A percentile compares a stretch with the other conserved stretches of the same genome.
These are phyloP conservation scores for Ophion costatus DNA, from an alignment of 2,888 invertebrate genomes.

Conservation along the genomic window DNA sequence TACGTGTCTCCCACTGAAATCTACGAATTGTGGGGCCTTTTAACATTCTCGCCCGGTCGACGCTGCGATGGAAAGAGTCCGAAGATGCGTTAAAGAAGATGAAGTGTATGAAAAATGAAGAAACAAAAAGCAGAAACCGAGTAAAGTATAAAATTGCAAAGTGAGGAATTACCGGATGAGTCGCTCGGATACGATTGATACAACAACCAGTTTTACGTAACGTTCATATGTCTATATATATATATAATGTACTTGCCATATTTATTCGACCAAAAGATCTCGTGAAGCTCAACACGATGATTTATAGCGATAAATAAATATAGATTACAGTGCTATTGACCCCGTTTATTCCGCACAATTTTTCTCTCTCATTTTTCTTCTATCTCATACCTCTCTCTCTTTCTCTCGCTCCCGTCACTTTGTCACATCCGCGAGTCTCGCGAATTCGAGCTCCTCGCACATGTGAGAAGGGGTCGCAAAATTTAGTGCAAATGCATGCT, in stretches of 20 bases:
- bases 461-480: slow-evolving; percentile 48
- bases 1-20: not conserved
- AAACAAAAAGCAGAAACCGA: slow-evolving; percentile 14
- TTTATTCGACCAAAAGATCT: slow-evolving; percentile 47
- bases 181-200: slow-evolving; percentile 68
- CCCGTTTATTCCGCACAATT: slow-evolving; percentile 70
- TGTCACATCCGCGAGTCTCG: slow-evolving; percentile 38
- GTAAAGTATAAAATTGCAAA: slow-evolving; percentile 43
- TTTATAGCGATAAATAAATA: slow-evolving; percentile 74
- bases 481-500: slow-evolving; percentile 66
- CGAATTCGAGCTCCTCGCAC: slow-evolving; percentile 42
- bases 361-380: slow-evolving; percentile 12
- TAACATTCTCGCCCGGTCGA: not conserved
- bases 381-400: slow-evolving; percentile 15
- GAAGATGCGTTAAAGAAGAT: slow-evolving; percentile 25
- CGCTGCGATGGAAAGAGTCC: not conserved
- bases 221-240: slow-evolving; percentile 8
- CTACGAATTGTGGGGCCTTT: not conserved
- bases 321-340: slow-evolving; percentile 76
- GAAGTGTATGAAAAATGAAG: slow-evolving; percentile 41
- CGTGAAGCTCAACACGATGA: slow-evolving; percentile 67
- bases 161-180: slow-evolving; percentile 62
- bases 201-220: slow-evolving; percentile 66
- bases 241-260: slow-evolving; percentile 11
- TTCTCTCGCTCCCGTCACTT: slow-evolving; percentile 26